phyloP scores from a whole-genome alignment of 2,888 invertebrate genomes.

The Anthoptus insignis region DNA sequence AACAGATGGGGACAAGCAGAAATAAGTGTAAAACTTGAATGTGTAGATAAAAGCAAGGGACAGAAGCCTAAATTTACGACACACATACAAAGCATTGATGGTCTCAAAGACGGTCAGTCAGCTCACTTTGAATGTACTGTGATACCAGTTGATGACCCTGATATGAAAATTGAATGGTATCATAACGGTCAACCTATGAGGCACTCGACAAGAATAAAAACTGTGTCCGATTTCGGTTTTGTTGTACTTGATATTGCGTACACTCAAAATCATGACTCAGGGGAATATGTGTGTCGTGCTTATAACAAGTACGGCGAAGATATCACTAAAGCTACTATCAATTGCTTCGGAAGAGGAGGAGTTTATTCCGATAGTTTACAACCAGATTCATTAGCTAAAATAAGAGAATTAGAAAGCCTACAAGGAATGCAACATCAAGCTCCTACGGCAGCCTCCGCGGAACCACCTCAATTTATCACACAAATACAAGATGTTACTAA shows the following conservation, averaged over 20 bases:
- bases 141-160: constrained; percentile 97
- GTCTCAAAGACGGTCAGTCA: constrained; percentile 96
- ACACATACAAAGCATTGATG: constrained; percentile 94
- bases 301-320: constrained; percentile 97
- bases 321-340: constrained; percentile 94
- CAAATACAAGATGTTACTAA: constrained; percentile 95
- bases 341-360: constrained; percentile 94
- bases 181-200: constrained; percentile 97
- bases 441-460: constrained; percentile 89
- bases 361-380: constrained; percentile 96
- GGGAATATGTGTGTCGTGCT: constrained; percentile 97
- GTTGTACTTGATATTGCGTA: constrained; percentile 98
- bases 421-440: constrained; percentile 90
- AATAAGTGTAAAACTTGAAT: constrained; percentile 93
- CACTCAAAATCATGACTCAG: constrained; percentile 96
- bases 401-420: constrained; percentile 93
- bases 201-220: constrained; percentile 96
- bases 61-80: constrained; percentile 96
- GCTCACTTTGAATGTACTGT: constrained; percentile 98
- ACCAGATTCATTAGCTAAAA: constrained; percentile 96
- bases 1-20: constrained; percentile 97
- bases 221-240: constrained; percentile 98
- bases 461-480: constrained; percentile 96
- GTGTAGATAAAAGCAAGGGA: constrained; percentile 94
- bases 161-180: constrained; percentile 98